Evolutionary conservation across 2,888 invertebrate species (phyloP).

Genomic region (Lucinisca nassula): DNA sequence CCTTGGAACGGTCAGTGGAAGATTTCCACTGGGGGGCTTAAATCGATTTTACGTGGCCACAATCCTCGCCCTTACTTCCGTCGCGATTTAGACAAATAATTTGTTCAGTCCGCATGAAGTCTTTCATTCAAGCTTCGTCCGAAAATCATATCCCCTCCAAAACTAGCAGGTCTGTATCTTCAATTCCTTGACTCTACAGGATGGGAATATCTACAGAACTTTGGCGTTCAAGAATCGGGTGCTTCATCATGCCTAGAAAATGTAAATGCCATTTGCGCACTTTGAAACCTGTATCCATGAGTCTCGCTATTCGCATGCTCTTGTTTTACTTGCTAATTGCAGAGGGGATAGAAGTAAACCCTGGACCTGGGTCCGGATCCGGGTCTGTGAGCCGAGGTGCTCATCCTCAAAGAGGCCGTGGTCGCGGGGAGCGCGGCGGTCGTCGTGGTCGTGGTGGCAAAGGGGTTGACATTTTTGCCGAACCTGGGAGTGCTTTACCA

Average conservation of each 20-base stretch:
- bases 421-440: not conserved
- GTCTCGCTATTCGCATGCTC: not conserved
- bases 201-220: not conserved
- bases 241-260: not conserved
- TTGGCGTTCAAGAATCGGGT: not conserved
- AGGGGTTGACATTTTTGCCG: not conserved
- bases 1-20: no score
- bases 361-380: not conserved
- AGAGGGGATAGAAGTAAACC: not conserved
- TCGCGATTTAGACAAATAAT: no score
- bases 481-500: not conserved
- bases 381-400: not conserved
- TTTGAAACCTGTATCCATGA: not conserved
- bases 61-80: no score
- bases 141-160: no score
- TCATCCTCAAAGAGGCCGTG: not conserved
- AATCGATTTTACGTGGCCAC: no score
- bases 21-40: no score
- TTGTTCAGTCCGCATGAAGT: no score
- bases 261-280: not conserved
- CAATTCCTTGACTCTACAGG: no score
- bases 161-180: no score
- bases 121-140: no score
- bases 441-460: not conserved
- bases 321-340: not conserved